Base-by-base conservation (phyloP, 2,113 vertebrate genomes). In the Clarias macrocephalus region DNA sequence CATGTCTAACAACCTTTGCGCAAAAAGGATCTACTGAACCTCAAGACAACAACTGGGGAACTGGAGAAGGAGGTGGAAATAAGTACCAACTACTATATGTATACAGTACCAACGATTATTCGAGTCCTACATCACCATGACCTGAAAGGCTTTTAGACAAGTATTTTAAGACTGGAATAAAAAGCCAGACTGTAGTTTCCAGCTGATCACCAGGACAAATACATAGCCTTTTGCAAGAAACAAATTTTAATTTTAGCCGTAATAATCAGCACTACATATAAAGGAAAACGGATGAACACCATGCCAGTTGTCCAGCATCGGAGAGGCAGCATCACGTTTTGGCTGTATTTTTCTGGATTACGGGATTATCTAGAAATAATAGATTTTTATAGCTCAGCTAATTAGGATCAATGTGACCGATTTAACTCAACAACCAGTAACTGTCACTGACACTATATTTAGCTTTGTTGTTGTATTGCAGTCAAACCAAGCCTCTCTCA, bases 361-460 rank as follows among this genome's bases (percentile, higher is more conserved):
- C 2, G 30, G 12, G 28, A 13, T 80, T 19, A 59, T 21, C 0
- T 80, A 48, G 33, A 62, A 42, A 42, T 82, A 48, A 23, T 82
- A 18, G 25, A 16, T 68, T 48, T 83, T 54, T 82, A 16, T 16
- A 86, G 52, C 63, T 21, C 52, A 42, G 52, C 62, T 80, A 86
- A 82, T 62, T 82, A 82, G 33, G 15, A 30, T 86, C 56, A 66
- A 86, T 60, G 21, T 15, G 72, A 81, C 81, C 19, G 30, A 86
- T 60, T 60, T 28, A 23, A 81, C 77, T 48, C 63, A 70, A 59
- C 84, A 65, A 79, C 63, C 76, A 86, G 30, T 59, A 80, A 68
- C 85, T 81, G 77, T 86, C 56, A 83, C 18, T 72, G 54, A 60
- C 63, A 37, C 85, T 83, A 83, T 68, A 28, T 25, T 65, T 23